Base-by-base conservation (phyloP, 2,888 invertebrate species). In the Saturnia japonica region DNA sequence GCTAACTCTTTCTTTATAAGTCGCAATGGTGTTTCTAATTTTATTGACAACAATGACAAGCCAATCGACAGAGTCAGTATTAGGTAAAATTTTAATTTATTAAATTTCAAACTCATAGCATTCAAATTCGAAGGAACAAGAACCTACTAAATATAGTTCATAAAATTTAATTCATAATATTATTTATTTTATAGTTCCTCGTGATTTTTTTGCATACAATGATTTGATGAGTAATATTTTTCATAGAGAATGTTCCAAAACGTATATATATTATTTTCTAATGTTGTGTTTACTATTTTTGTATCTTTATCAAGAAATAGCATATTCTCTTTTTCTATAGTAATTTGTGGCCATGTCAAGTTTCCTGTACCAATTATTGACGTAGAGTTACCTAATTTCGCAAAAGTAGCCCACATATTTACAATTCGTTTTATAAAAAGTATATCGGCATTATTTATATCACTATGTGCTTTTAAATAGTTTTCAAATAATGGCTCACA, bases 391-490 rank as follows among this genome's bases (percentile, higher is more conserved):
- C 90, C 91, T 68, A 83, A 86, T 83, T 92, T 95, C 25, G 90
- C 94, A 80, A 95, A 95, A 79, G 94, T 94, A 0, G 93, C 83
- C 94, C 94, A 95, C 81, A 94, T 78, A 71, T 83, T 77, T 9
- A 91, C 79, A 72, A 94, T 86, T 75, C 88, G 79, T 72, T 81
- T 87, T 45, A 94, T 90, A 71, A 93, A 88, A 40, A 75, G 76
- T 80, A 83, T 86, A 73, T 95, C 93, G 71, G 62, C 87, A 70
- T 84, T 78, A 28, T 77, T 73, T 22, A 77, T 73, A 47, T 84
- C 77, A n/a, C 83, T 78, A 64, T 74, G 85, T 40, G 87, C 72
- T 70, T 84, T 80, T 28, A 85, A 79, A 74, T 94, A 94, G 72
- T 75, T 74, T 76, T 91, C 89, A 84, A 85, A 85, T 72, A 91